A percentile compares a stretch with the other conserved stretches of the same genome.
These are phyloP conservation scores for Leptobrachium leishanense DNA, from an alignment of 2,113 vertebrate genomes.

Conservation along the genomic window DNA sequence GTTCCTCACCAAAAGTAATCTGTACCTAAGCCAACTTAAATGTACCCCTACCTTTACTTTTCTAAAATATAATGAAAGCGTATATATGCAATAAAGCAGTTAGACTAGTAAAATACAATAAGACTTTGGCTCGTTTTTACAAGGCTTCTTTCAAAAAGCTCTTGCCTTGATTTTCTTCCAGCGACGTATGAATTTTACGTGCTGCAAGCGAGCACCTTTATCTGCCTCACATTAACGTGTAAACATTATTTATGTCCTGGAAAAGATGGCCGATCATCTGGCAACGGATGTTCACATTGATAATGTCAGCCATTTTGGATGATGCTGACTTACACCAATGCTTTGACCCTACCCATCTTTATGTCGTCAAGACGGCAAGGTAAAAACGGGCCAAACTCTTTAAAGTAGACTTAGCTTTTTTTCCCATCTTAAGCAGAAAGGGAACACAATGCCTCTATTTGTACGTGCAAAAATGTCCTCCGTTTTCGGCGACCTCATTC, in stretches of 20 bases:
- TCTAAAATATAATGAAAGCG: slow-evolving; percentile 57
- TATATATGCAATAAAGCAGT: slow-evolving; percentile 79
- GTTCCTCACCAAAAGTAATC: not conserved
- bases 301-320: too few relatives aligned
- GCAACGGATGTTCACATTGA: too few relatives aligned
- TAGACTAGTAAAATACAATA: slow-evolving; percentile 70
- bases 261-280: too few relatives aligned
- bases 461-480: slow-evolving; percentile 1
- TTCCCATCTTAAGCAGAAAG: slow-evolving; percentile 56
- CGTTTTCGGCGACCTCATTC: slow-evolving; percentile 18
- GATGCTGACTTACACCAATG: too few relatives aligned
- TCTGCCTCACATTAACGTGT: too few relatives aligned
- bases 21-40: slow-evolving; percentile 50
- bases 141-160: not conserved
- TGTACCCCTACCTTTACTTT: slow-evolving; percentile 66
- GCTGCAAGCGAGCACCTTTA: too few relatives aligned
- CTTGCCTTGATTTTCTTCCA: too few relatives aligned
- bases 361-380: not conserved
- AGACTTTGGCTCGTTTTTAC: slow-evolving; percentile 41
- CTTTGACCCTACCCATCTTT: too few relatives aligned
- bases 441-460: not conserved
- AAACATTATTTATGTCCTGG: too few relatives aligned
- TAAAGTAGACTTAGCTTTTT: slow-evolving; percentile 69
- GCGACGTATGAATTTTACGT: too few relatives aligned
- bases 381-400: slow-evolving; percentile 51